Evolutionary conservation across 2,113 vertebrate genomes (phyloP).

Genomic region (Myrmophylax atrothorax): DNA sequence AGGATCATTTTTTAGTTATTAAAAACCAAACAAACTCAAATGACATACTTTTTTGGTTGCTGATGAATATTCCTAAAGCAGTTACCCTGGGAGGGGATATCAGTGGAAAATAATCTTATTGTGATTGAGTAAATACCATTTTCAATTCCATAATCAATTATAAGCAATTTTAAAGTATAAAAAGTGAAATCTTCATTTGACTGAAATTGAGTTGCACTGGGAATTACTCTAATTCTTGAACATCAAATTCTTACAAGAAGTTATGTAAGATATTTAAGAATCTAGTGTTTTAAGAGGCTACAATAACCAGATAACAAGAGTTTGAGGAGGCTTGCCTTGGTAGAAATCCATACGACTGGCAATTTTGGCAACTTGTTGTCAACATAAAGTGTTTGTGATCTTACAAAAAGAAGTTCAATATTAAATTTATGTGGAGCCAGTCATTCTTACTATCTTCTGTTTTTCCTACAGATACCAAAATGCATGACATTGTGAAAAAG

Average conservation of each 20-base stretch:
- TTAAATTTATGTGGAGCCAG: background rate
- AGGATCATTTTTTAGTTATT: background rate
- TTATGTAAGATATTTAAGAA: background rate
- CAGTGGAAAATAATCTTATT: background rate
- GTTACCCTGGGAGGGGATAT: background rate
- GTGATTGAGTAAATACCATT: background rate
- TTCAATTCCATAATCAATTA: background rate
- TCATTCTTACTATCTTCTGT: background rate
- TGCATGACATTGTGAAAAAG: constrained; percentile 86
- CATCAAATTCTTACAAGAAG: background rate
- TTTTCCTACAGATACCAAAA: constrained; percentile 81
- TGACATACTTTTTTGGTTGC: background rate
- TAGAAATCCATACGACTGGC: background rate
- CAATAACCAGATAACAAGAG: background rate
- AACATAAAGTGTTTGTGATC: background rate
- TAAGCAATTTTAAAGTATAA: background rate
- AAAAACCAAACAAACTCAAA: background rate
- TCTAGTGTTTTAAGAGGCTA: background rate
- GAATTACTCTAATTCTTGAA: background rate
- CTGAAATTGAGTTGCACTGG: background rate
- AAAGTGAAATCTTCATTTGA: background rate
- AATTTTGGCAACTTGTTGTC: background rate
- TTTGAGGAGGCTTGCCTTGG: background rate
- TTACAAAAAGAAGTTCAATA: background rate
- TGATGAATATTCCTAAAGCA: background rate